Conservation (phyloP, 2,797 vertebrate species). For the Poeciliopsis turneri region DNA sequence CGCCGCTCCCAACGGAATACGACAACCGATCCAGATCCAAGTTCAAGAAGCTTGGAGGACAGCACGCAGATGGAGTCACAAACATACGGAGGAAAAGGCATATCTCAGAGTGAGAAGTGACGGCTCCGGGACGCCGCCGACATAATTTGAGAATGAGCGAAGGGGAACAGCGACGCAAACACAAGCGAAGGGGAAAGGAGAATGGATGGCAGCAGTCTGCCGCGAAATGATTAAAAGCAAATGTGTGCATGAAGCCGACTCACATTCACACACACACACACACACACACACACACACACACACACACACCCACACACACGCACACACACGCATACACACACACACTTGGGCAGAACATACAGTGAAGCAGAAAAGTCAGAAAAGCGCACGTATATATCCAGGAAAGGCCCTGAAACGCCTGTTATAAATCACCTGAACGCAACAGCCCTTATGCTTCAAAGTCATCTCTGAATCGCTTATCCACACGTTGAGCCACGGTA, state of each 20-base stretch:
- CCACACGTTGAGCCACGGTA: slow-evolving; percentile 56
- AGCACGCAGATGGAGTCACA: background rate
- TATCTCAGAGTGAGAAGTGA: slow-evolving; percentile 26
- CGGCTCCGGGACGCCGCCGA: slow-evolving; percentile 29
- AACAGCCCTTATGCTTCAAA: slow-evolving; percentile 68
- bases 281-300: background rate
- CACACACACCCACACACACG: background rate
- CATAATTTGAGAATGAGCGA: slow-evolving; percentile 46
- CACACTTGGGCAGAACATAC: background rate
- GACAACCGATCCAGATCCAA: slow-evolving; percentile 1
- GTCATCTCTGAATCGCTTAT: slow-evolving; percentile 73
- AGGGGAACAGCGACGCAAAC: slow-evolving; percentile 23
- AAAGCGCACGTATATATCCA: slow-evolving; percentile 6
- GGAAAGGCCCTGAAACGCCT: slow-evolving; percentile 33
- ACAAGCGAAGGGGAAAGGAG: slow-evolving; percentile 3
- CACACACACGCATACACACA: background rate
- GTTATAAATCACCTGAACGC: slow-evolving; percentile 66
- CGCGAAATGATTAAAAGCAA: slow-evolving; percentile 47
- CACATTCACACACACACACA: slow-evolving; percentile 5
- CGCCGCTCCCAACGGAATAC: slow-evolving; percentile 3
- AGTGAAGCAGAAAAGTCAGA: slow-evolving; percentile 18
- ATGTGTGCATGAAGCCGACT: slow-evolving; percentile 25
- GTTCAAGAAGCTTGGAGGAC: slow-evolving; percentile 1
- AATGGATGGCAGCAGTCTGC: slow-evolving; percentile 50
- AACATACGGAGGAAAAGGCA: slow-evolving; percentile 21